These are phyloP conservation scores for Eupeodes corollae DNA, from an alignment of 1,140 invertebrate species.

Conservation along the genomic window DNA sequence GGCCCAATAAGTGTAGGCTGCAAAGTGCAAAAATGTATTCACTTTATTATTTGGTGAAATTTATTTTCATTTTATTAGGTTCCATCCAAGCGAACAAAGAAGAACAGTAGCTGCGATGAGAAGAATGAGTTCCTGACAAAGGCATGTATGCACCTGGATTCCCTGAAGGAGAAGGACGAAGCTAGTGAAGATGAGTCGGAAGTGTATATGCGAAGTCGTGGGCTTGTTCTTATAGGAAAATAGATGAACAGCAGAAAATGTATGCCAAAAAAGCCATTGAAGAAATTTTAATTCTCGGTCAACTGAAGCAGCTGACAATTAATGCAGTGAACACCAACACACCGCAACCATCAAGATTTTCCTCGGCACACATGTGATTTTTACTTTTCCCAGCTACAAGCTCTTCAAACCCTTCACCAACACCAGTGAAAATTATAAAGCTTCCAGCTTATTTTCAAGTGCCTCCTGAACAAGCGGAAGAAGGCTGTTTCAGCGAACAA, in stretches of 20 bases:
- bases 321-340: too few species aligned
- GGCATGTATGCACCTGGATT: neutral
- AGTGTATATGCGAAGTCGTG: slow-evolving; percentile 13
- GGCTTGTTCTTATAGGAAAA: slow-evolving; percentile 13
- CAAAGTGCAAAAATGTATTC: neutral
- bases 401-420: too few species aligned
- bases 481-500: too few species aligned
- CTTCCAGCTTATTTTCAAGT: too few species aligned
- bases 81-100: neutral
- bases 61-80: neutral
- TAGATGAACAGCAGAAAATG: slow-evolving; percentile 9
- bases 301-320: slow-evolving; percentile 10
- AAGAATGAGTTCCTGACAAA: neutral
- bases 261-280: slow-evolving; percentile 14
- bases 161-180: neutral
- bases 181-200: slow-evolving; percentile 7
- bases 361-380: too few species aligned
- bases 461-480: too few species aligned
- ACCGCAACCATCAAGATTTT: too few species aligned
- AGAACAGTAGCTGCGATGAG: neutral
- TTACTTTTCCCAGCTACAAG: too few species aligned
- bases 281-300: slow-evolving; percentile 12
- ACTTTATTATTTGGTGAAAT: neutral
- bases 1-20: neutral
- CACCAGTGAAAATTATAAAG: too few species aligned